These are phyloP conservation scores for Metaphire vulgaris DNA, from an alignment of 1,140 invertebrate species.

Conservation along the genomic window DNA sequence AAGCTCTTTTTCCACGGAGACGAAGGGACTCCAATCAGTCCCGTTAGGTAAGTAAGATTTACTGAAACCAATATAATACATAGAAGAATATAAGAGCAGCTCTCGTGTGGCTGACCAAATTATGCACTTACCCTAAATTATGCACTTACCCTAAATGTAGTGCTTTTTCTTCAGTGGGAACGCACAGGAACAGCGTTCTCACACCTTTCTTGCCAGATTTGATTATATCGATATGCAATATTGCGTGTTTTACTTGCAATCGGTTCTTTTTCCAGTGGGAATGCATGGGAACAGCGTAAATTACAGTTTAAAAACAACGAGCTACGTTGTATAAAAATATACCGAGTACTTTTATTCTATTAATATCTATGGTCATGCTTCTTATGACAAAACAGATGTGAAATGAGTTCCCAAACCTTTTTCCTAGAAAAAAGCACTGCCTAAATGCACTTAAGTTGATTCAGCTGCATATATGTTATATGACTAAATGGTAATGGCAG, in stretches of 20 bases:
- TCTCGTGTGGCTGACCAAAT: neutral
- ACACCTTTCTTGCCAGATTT: neutral
- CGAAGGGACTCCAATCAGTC: neutral
- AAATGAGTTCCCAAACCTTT: too few species aligned
- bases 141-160: neutral
- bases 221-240: neutral
- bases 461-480: neutral
- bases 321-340: too few species aligned
- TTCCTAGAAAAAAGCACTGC: too few species aligned
- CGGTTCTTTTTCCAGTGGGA: too few species aligned
- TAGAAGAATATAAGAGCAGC: neutral
- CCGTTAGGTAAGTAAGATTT: neutral
- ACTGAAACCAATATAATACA: neutral
- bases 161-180: too few species aligned
- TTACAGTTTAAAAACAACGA: too few species aligned
- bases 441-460: too few species aligned
- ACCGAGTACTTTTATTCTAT: too few species aligned
- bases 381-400: too few species aligned
- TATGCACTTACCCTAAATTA: neutral
- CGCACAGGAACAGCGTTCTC: neutral
- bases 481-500: neutral
- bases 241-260: too few species aligned
- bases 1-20: constrained; percentile 43
- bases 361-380: too few species aligned
- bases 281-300: too few species aligned